phyloP scores from a whole-genome alignment of 92 coral and sea anemone species.

The Hydrozoanthus gracilis region DNA sequence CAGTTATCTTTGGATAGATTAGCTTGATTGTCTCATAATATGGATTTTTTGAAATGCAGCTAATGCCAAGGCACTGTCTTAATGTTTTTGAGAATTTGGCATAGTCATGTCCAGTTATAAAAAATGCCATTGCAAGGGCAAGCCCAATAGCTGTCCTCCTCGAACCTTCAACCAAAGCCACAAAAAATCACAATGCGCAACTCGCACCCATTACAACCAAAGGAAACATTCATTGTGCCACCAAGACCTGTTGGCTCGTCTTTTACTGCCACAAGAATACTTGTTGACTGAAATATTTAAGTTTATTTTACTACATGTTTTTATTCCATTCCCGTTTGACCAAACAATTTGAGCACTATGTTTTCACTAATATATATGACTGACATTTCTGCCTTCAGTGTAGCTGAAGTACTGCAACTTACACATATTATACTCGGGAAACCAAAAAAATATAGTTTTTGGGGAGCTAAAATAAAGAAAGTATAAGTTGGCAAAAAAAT shows the following conservation, averaged over 20 bases:
- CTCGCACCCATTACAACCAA: neutral
- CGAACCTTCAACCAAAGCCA: neutral
- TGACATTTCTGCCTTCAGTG: neutral
- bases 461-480: neutral
- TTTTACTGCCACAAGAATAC: neutral
- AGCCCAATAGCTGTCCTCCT: neutral
- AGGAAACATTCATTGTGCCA: neutral
- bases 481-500: neutral
- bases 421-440: neutral
- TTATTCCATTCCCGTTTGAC: neutral
- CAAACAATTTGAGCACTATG: neutral
- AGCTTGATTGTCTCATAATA: conserved; percentile 32
- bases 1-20: neutral
- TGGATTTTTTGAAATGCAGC: conserved; percentile 38
- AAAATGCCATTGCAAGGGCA: conserved; percentile 5
- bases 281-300: neutral
- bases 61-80: conserved; percentile 38
- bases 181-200: neutral
- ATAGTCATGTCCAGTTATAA: neutral
- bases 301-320: no score
- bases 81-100: conserved; percentile 12
- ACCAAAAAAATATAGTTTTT: neutral
- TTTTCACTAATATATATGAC: neutral
- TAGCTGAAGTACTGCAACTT: neutral
- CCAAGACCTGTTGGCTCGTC: neutral